phyloP scores from a whole-genome alignment of 2,797 vertebrate genomes.

The Paguma larvata region DNA sequence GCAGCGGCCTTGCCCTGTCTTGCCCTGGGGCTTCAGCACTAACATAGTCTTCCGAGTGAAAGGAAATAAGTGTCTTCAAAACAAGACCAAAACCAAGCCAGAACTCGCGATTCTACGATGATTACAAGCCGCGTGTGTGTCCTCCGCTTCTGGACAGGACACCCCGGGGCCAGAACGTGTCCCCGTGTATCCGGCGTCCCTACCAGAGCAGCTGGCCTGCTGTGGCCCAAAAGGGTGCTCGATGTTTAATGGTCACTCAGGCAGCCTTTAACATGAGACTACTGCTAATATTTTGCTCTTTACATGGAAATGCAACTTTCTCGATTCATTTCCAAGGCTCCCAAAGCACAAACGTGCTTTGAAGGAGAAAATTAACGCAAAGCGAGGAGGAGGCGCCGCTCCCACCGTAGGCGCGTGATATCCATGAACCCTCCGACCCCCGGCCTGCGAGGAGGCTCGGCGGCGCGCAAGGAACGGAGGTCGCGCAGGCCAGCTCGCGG shows the following conservation, averaged over 20 bases:
- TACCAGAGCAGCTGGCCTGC: fast-evolving
- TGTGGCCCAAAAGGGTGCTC: fast-evolving
- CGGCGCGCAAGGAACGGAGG: neutral
- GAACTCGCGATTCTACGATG: too few relatives aligned
- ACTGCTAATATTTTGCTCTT: neutral
- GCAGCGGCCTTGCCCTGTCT: fast-evolving
- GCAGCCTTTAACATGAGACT: neutral
- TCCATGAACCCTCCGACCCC: neutral
- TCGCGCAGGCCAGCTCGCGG: fast-evolving
- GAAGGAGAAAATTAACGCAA: neutral
- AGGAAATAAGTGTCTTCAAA: neutral
- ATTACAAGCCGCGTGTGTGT: fast-evolving
- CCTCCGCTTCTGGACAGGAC: neutral
- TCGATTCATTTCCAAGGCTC: neutral
- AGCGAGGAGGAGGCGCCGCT: neutral
- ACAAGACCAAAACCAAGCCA: neutral
- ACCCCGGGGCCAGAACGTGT: neutral
- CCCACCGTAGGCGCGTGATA: neutral
- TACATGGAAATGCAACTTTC: neutral
- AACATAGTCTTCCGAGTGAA: neutral
- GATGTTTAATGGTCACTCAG: neutral
- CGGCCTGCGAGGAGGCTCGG: fast-evolving
- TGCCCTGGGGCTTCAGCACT: neutral
- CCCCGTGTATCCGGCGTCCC: fast-evolving
- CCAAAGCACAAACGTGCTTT: neutral